A percentile compares a stretch with the other conserved stretches of the same genome.
phyloP scores from a whole-genome alignment of 1,140 invertebrate species.

The Eupeodes corollae region DNA sequence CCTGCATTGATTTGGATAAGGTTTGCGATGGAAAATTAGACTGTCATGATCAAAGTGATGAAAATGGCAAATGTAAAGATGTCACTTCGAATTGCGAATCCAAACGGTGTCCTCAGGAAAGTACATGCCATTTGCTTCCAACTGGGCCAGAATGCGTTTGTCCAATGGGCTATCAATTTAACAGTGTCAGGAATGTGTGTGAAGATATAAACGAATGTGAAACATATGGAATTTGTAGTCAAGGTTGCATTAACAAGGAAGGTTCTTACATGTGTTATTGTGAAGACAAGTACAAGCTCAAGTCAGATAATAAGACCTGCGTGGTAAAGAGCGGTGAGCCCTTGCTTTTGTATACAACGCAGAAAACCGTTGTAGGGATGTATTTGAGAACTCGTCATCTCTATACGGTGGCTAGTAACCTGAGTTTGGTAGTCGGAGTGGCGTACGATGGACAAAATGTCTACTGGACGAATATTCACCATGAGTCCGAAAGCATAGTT shows the following conservation, averaged over 20 bases:
- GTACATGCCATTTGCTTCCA: slow-evolving; percentile 27
- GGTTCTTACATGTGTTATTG: slow-evolving; percentile 75
- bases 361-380: slow-evolving; percentile 39
- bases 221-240: slow-evolving; percentile 64
- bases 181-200: slow-evolving; percentile 29
- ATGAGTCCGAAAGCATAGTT: slow-evolving; percentile 54
- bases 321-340: slow-evolving; percentile 50
- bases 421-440: slow-evolving; percentile 54
- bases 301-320: slow-evolving; percentile 57
- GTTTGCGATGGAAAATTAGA: slow-evolving; percentile 48
- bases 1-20: slow-evolving; percentile 42
- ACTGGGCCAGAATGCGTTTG: slow-evolving; percentile 41
- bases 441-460: slow-evolving; percentile 50
- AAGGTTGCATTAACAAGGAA: slow-evolving; percentile 64
- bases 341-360: slow-evolving; percentile 51
- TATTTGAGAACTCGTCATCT: slow-evolving; percentile 39
- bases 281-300: slow-evolving; percentile 56
- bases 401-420: slow-evolving; percentile 38
- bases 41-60: slow-evolving; percentile 39
- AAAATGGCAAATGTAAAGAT: slow-evolving; percentile 20
- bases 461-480: slow-evolving; percentile 63
- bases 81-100: slow-evolving; percentile 14
- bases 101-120: slow-evolving; percentile 13
- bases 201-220: slow-evolving; percentile 75
- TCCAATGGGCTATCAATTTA: slow-evolving; percentile 32